A percentile compares a stretch with the other conserved stretches of the same genome.
Conservation (phyloP, 2,113 vertebrate species). For the Cichladusa arquata region DNA sequence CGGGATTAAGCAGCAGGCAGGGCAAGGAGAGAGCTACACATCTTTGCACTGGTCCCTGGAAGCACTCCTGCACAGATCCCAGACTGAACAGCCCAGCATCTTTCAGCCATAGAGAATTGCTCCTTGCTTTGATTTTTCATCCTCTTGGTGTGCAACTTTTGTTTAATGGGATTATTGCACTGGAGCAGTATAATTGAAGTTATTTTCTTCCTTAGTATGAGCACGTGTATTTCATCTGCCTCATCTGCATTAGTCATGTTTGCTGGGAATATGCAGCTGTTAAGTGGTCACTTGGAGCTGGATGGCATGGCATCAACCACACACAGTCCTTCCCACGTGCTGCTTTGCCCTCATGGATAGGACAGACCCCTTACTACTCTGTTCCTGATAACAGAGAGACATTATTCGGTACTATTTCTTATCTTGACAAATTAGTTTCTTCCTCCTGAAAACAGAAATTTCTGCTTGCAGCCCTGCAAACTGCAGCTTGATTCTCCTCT, state of each 20-base stretch:
- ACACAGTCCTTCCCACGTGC: neutral
- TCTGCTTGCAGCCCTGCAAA: neutral
- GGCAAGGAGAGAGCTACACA: neutral
- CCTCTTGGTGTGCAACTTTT: neutral
- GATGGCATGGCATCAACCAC: neutral
- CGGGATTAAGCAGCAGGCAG: neutral
- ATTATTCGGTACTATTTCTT: neutral
- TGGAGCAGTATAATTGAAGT: neutral
- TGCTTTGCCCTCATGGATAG: neutral
- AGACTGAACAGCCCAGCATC: neutral
- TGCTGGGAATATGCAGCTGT: neutral
- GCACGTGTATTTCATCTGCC: neutral
- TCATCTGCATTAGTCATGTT: neutral
- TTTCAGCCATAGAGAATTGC: neutral
- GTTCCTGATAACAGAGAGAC: neutral
- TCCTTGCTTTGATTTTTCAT: neutral
- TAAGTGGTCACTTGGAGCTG: neutral
- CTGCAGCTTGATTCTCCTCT: neutral
- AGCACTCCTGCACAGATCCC: neutral
- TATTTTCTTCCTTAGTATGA: neutral
- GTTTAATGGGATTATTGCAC: neutral
- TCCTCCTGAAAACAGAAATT: neutral
- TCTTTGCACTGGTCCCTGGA: neutral
- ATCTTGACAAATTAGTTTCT: neutral
- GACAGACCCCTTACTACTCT: neutral